These are phyloP conservation scores for Callaeas wilsoni DNA, from an alignment of 2,113 vertebrate genomes.

Conservation along the genomic window DNA sequence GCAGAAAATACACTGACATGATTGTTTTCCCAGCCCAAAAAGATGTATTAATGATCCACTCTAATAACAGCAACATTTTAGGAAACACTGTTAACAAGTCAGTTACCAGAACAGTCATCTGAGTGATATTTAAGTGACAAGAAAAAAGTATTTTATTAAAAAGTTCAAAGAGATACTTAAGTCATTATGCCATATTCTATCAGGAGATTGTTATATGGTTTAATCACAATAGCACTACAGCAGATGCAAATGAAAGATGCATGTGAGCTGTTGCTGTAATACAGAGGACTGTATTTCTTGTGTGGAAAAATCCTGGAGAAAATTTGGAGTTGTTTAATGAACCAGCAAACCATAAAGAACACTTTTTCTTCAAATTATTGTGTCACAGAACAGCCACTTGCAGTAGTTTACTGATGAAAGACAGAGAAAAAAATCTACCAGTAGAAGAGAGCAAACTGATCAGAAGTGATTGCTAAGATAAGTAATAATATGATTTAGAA, in stretches of 20 bases:
- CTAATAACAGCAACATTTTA: not conserved
- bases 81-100: not conserved
- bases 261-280: not conserved
- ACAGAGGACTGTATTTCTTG: not conserved
- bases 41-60: slow-evolving; percentile 17
- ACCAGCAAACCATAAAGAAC: not conserved
- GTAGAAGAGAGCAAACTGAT: not conserved
- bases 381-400: not conserved
- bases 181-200: not conserved
- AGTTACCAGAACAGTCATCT: not conserved
- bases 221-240: not conserved
- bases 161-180: not conserved
- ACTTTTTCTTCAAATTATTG: not conserved
- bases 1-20: not conserved
- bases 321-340: not conserved
- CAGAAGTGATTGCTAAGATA: not conserved
- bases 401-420: not conserved
- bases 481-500: not conserved
- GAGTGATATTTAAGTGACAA: not conserved
- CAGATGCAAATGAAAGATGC: not conserved
- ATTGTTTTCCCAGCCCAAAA: not conserved
- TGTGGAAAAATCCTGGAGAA: not conserved
- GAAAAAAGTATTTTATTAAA: not conserved
- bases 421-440: not conserved
- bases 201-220: not conserved